phyloP scores from a whole-genome alignment of 2,113 vertebrate species.

The Eudorcas thomsonii region DNA sequence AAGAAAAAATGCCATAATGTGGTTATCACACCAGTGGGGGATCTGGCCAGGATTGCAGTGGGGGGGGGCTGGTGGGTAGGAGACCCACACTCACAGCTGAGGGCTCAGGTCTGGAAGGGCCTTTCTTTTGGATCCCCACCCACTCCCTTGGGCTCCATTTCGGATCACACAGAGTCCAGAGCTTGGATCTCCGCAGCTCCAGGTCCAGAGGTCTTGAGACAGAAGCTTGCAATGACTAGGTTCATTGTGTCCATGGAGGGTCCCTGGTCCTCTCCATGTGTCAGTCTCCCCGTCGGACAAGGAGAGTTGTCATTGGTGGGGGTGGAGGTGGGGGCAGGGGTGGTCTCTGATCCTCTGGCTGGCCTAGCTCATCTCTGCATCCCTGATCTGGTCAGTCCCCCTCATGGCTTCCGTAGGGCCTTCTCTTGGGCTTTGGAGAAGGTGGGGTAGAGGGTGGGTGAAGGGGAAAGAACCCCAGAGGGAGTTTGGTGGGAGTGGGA shows the following conservation, averaged over 20 bases:
- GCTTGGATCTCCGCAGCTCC: not conserved
- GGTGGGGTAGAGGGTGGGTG: not conserved
- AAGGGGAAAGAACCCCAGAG: not conserved
- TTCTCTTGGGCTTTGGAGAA: not conserved
- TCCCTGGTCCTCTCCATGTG: not conserved
- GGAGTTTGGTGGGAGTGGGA: not conserved
- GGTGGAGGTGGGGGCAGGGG: not conserved
- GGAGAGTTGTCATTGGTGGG: not conserved
- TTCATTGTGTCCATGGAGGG: not conserved
- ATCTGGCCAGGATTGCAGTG: not conserved
- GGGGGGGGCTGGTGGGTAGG: not conserved
- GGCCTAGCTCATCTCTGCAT: not conserved
- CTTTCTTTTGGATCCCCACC: not conserved
- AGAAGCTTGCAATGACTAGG: not conserved
- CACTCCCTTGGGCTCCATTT: not conserved
- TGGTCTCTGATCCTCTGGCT: not conserved
- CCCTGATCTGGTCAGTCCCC: not conserved
- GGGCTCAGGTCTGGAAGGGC: not conserved
- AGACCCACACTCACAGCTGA: not conserved
- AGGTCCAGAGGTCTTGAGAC: not conserved
- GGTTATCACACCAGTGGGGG: constrained; percentile 60
- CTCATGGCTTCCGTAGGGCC: not conserved
- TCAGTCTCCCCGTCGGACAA: not conserved
- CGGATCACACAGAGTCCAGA: not conserved
- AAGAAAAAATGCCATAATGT: constrained; percentile 61